Percentiles rank a stretch among this genome's conserved stretches.
These are phyloP conservation scores for Eilema depressum DNA, from an alignment of 2,888 invertebrate species.

Conservation along the genomic window DNA sequence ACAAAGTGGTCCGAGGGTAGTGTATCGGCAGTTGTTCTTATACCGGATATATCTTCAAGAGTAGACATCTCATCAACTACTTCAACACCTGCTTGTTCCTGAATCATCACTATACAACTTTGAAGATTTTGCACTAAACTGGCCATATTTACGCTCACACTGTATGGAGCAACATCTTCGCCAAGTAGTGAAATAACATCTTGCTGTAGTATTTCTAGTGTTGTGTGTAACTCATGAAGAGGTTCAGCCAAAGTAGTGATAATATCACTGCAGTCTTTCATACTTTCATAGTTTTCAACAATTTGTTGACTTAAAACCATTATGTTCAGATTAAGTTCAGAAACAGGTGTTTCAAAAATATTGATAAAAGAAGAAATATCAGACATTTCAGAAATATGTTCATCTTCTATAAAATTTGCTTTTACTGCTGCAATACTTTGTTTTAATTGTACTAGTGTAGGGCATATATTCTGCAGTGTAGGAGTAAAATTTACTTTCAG, in stretches of 20 bases:
- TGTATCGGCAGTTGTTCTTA: conserved; percentile 86
- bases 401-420: conserved; percentile 55
- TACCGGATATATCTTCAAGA: conserved; percentile 86
- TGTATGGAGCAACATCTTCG: conserved; percentile 64
- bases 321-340: conserved; percentile 73
- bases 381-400: conserved; percentile 71
- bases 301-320: conserved; percentile 70
- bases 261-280: conserved; percentile 65
- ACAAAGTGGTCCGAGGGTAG: conserved; percentile 71
- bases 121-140: conserved; percentile 75
- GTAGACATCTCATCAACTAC: conserved; percentile 85
- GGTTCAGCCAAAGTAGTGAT: conserved; percentile 79
- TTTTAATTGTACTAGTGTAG: conserved; percentile 75
- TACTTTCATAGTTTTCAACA: conserved; percentile 68
- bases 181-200: conserved; percentile 77
- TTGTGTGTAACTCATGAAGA: conserved; percentile 76
- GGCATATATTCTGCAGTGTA: conserved; percentile 68
- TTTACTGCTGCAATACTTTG: conserved; percentile 68
- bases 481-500: conserved; percentile 57
- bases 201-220: conserved; percentile 80
- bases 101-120: conserved; percentile 79
- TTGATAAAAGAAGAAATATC: conserved; percentile 75
- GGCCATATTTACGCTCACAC: conserved; percentile 68
- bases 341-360: conserved; percentile 72
- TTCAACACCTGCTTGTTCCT: conserved; percentile 82